Conservation (phyloP, 2,888 invertebrate genomes). For the Phyllotreta striolata region DNA sequence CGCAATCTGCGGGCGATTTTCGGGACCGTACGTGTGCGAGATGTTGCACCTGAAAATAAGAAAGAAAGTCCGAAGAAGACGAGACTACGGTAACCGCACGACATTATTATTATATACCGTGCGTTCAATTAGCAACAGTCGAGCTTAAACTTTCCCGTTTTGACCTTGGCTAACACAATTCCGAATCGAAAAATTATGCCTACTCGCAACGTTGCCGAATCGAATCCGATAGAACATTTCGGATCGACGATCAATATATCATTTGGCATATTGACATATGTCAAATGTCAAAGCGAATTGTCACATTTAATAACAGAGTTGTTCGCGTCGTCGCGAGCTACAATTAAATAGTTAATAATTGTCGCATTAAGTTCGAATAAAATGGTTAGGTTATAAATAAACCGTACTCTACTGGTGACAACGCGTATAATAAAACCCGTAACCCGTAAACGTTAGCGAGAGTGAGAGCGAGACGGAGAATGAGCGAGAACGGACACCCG, state of each 20-base stretch:
- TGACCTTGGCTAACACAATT: slow-evolving; percentile 50
- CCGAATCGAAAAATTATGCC: slow-evolving; percentile 41
- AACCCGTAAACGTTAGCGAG: no score
- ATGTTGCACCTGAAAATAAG: slow-evolving; percentile 38
- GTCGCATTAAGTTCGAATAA: no score
- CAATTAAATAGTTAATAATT: no score
- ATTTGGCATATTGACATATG: not conserved
- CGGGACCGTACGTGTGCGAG: slow-evolving; percentile 30
- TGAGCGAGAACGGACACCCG: slow-evolving; percentile 57
- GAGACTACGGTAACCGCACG: slow-evolving; percentile 8
- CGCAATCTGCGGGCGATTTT: slow-evolving; percentile 42
- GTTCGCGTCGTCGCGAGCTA: no score
- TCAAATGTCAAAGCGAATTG: no score
- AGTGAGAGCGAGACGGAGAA: no score
- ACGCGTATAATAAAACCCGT: no score
- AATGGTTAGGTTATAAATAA: no score
- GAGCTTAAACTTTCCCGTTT: slow-evolving; percentile 49
- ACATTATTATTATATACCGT: slow-evolving; percentile 25
- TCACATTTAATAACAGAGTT: no score
- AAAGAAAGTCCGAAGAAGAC: slow-evolving; percentile 34
- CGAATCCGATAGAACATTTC: slow-evolving; percentile 8
- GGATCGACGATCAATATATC: slow-evolving; percentile 1
- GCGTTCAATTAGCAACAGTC: slow-evolving; percentile 39
- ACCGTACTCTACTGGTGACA: no score
- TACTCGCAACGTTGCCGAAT: slow-evolving; percentile 13